Conservation (phyloP, 2,113 vertebrate species). For the Otus sunia region DNA sequence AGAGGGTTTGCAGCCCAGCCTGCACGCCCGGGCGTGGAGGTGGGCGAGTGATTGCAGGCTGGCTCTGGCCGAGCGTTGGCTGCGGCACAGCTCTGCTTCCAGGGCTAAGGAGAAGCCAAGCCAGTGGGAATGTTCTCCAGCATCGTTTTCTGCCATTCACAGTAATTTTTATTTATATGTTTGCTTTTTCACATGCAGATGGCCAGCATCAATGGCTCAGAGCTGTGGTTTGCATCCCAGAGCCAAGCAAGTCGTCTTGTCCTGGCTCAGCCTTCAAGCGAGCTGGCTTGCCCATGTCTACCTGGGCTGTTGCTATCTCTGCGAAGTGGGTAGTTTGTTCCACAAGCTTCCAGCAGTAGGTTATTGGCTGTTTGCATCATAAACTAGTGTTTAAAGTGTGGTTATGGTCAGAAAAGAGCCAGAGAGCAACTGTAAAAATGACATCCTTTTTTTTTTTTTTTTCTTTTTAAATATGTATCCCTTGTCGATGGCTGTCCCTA, state of each 20-base stretch:
- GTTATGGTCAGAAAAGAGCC: slow-evolving; percentile 5
- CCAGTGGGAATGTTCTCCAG: background rate
- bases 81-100: background rate
- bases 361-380: slow-evolving; percentile 3
- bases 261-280: background rate
- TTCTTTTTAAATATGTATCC: background rate
- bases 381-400: slow-evolving; percentile 12
- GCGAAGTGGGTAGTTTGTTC: background rate
- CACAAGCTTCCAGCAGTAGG: slow-evolving; percentile 13
- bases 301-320: background rate
- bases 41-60: background rate
- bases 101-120: slow-evolving; percentile 28
- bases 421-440: background rate
- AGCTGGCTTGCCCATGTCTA: background rate
- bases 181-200: slow-evolving; percentile 5
- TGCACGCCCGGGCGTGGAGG: background rate
- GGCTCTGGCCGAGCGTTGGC: background rate
- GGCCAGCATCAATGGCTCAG: background rate
- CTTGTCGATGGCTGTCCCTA: background rate
- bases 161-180: background rate
- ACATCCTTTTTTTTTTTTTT: background rate
- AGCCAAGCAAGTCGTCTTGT: background rate
- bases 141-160: background rate
- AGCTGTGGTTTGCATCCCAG: slow-evolving; percentile 5
- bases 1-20: background rate